A percentile compares a stretch with the other conserved stretches of the same genome.
These are phyloP conservation scores for Drosophila lowei DNA, from an alignment of 1,140 invertebrate genomes.

Conservation along the genomic window DNA sequence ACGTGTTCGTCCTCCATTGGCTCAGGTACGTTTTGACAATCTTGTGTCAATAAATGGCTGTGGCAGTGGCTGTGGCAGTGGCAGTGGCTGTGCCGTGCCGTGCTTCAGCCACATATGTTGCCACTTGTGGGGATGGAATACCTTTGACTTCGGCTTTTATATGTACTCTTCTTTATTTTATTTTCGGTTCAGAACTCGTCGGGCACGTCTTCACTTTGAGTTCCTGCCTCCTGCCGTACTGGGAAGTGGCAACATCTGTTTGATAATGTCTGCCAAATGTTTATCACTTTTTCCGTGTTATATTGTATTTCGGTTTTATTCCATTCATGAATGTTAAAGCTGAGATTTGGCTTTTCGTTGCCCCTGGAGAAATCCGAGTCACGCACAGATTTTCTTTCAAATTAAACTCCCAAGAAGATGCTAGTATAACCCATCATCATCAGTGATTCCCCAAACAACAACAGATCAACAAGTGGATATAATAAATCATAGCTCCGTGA, in stretches of 20 bases:
- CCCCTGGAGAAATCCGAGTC: conserved; percentile 1
- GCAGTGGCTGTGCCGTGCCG: no score
- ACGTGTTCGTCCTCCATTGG: conserved; percentile 7
- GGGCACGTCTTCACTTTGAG: conserved; percentile 42
- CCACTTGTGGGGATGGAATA: conserved; percentile 53
- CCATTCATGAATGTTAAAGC: conserved; percentile 40
- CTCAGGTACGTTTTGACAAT: conserved; percentile 50
- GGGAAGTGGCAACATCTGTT: conserved; percentile 42
- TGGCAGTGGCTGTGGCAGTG: not conserved
- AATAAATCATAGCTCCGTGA: conserved; percentile 41
- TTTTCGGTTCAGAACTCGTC: conserved; percentile 29
- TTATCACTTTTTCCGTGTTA: conserved; percentile 48
- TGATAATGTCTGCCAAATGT: conserved; percentile 51
- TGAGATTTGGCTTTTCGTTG: conserved; percentile 29
- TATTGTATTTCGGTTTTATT: conserved; percentile 27
- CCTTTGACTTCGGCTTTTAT: conserved; percentile 43
- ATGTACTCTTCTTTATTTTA: conserved; percentile 34
- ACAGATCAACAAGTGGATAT: conserved; percentile 36
- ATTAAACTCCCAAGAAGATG: not conserved
- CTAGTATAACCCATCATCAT: not conserved
- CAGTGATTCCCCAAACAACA: conserved; percentile 4
- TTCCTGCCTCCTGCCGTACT: conserved; percentile 23
- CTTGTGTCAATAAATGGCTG: conserved; percentile 63
- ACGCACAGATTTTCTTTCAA: conserved; percentile 17
- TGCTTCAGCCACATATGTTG: conserved; percentile 64